These are phyloP conservation scores for Oreochromis mossambicus DNA, from an alignment of 2,797 vertebrate genomes.

Conservation along the genomic window DNA sequence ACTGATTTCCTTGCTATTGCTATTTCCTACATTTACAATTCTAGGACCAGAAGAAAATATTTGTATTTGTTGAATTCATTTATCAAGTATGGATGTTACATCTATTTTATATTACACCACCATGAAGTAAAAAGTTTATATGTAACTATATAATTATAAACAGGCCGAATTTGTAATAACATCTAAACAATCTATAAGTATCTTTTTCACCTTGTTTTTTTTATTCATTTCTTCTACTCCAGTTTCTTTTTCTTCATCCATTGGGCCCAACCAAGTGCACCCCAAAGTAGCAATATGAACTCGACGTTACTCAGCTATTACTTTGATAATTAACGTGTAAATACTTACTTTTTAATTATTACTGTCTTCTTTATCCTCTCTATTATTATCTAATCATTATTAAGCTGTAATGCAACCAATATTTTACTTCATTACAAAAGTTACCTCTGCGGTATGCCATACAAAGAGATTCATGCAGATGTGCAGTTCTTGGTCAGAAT, in stretches of 20 bases:
- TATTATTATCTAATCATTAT: not conserved
- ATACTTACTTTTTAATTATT: not conserved
- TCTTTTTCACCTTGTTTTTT: too few species aligned
- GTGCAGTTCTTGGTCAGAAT: not conserved
- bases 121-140: too few species aligned
- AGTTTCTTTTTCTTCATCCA: not conserved
- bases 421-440: not conserved
- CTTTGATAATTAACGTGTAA: not conserved
- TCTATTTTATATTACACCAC: too few species aligned
- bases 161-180: too few species aligned
- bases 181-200: too few species aligned
- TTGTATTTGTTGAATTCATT: too few species aligned
- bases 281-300: not conserved
- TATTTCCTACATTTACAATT: too few species aligned
- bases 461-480: constrained; percentile 22
- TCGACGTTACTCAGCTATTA: not conserved
- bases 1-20: too few species aligned
- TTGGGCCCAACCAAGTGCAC: not conserved
- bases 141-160: too few species aligned
- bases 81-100: too few species aligned
- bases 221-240: too few species aligned
- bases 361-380: not conserved
- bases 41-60: too few species aligned
- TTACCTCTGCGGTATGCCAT: constrained; percentile 75
- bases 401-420: not conserved